Conservation (phyloP, 1,140 invertebrate genomes). For the Pachypsylla venusta region DNA sequence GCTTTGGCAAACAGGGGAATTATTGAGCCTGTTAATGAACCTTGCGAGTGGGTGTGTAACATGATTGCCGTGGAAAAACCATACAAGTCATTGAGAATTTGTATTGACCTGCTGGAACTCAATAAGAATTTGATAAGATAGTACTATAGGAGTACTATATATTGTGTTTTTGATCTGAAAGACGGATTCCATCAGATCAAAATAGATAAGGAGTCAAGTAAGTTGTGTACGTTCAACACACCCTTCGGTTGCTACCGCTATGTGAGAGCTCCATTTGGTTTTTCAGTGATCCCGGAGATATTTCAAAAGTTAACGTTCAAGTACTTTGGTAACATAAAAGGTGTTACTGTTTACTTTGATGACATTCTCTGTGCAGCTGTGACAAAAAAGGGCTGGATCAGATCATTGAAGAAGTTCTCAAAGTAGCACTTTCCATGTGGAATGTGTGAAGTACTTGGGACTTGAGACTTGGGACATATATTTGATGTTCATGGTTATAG, state of each 20-base stretch:
- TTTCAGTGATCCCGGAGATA: constrained; percentile 24
- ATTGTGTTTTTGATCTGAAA: constrained; percentile 18
- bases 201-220: constrained; percentile 12
- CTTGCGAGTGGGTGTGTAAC: too few relatives aligned
- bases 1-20: too few relatives aligned
- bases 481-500: constrained; percentile 26
- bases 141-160: too few relatives aligned
- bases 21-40: too few relatives aligned
- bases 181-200: too few relatives aligned
- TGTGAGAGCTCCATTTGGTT: constrained; percentile 27
- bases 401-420: constrained; percentile 11
- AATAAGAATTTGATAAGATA: too few relatives aligned
- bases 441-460: constrained; percentile 26
- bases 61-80: too few relatives aligned
- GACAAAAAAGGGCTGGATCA: constrained; percentile 12
- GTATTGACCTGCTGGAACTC: too few relatives aligned
- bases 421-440: constrained; percentile 25
- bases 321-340: constrained; percentile 24
- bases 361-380: not conserved
- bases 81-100: too few relatives aligned
- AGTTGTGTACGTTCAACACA: constrained; percentile 14
- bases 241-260: constrained; percentile 26
- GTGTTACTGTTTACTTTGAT: constrained; percentile 25
- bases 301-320: constrained; percentile 27
- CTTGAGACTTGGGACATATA: constrained; percentile 26